phyloP scores from a whole-genome alignment of 2,888 invertebrate species.

The Chrysolina haemoptera region DNA sequence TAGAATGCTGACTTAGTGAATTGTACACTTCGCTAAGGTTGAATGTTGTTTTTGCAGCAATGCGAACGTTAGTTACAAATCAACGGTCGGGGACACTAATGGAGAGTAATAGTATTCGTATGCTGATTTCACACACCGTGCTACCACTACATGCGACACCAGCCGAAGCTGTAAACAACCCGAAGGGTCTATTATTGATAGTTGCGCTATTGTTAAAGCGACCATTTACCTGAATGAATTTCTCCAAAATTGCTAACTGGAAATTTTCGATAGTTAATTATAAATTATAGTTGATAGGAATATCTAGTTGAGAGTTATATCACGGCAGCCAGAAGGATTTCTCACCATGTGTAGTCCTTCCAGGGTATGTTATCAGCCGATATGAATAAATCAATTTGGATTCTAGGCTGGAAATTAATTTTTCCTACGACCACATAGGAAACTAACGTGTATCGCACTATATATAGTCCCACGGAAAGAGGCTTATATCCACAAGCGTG shows the following conservation, averaged over 20 bases:
- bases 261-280: conserved; percentile 40
- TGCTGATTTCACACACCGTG: conserved; percentile 65
- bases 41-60: conserved; percentile 64
- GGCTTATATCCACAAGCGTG: no score
- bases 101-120: conserved; percentile 68
- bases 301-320: neutral
- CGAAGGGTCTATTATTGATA: conserved; percentile 59
- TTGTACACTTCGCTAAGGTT: conserved; percentile 56
- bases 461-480: no score
- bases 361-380: no score
- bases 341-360: no score
- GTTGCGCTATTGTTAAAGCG: conserved; percentile 54
- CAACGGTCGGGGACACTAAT: conserved; percentile 67
- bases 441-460: no score
- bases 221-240: conserved; percentile 57
- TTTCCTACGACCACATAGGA: no score
- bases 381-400: no score
- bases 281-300: neutral
- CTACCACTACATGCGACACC: conserved; percentile 59
- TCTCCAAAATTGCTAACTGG: conserved; percentile 38
- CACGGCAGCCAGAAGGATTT: no score
- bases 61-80: conserved; percentile 66
- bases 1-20: conserved; percentile 53
- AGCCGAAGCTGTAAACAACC: conserved; percentile 59
- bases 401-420: no score